Evolutionary conservation across 2,113 vertebrate genomes (phyloP), one percentile per base, ranked within the genome.

Genomic region (Hippoglossus stenolepis): DNA sequence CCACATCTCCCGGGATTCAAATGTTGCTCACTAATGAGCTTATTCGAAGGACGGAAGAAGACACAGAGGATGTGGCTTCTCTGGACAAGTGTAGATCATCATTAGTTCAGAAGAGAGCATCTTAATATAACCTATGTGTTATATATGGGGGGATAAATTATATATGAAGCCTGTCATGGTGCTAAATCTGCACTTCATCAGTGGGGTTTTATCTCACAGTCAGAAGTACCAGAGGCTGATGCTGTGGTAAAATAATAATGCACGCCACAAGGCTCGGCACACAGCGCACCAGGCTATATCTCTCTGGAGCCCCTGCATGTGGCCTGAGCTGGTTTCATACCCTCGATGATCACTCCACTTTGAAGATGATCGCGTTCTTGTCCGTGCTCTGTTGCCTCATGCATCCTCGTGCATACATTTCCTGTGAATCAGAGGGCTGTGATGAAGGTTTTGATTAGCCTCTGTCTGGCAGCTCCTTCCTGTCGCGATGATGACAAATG

Each of bases 401-500:
- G 40, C 11, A 3, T 43, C 40, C 40, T 13, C 40, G 2, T 82
- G 75, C 83, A 82, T 78, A 82, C 38, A 80, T 84, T 67, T 81
- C 35, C 80, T 64, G 45, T 51, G 54, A 86, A 73, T 81, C 31
- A 77, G 59, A 7, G 31, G 31, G 47, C 68, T 64, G 70, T 73
- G 73, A 84, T 84, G 67, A 76, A 47, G 56, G 64, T 72, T 72
- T 73, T 65, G 76, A 90, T 83, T 80, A 70, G 74, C 72, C 61
- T 45, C 73, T 54, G 38, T 82, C 66, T 87, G 80, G 58, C 82
- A 72, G 64, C 38, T 64, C 49, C 64, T 81, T 80, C 43, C 79
- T 76, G 61, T 74, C 65, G 60, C 74, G 58, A 85, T 84, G 70
- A 80, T 85, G 83, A 84, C 38, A 78, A 80, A 85, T 85, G 45